phyloP scores from a whole-genome alignment of 2,113 vertebrate species.

The Bambusicola thoracicus region DNA sequence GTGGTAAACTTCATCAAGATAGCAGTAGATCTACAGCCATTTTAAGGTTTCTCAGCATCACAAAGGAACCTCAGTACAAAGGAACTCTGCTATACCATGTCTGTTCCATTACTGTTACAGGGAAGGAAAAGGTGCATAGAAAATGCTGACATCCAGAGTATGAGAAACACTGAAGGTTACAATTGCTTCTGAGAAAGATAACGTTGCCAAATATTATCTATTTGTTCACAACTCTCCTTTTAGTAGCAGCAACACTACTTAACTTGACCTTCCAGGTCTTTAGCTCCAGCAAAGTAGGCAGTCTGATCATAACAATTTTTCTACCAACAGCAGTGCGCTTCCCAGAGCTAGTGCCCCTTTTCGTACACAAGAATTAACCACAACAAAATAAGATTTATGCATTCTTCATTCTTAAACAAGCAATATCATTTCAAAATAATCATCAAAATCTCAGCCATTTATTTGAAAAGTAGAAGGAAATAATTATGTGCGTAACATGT shows the following conservation, averaged over 20 bases:
- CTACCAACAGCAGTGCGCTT: neutral
- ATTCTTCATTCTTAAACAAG: neutral
- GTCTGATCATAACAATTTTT: neutral
- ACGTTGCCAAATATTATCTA: neutral
- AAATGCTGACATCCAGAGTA: neutral
- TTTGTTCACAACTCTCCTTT: neutral
- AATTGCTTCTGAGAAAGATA: neutral
- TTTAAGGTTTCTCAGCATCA: neutral
- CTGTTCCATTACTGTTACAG: neutral
- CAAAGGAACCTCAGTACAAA: neutral
- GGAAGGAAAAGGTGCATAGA: neutral
- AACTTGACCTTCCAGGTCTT: neutral
- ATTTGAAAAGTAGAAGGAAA: neutral
- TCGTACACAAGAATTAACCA: neutral
- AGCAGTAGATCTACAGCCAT: neutral
- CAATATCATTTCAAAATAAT: neutral
- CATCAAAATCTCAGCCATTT: neutral
- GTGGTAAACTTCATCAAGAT: neutral
- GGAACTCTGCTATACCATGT: rapidly evolving
- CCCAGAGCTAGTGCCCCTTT: neutral
- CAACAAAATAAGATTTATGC: neutral
- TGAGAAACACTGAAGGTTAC: neutral
- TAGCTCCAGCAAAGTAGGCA: neutral
- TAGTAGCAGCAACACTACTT: neutral
- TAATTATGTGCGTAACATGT: neutral